A percentile compares a stretch with the other conserved stretches of the same genome.
These are phyloP conservation scores for Odocoileus virginianus DNA, from an alignment of 2,113 vertebrate species.

Conservation along the genomic window DNA sequence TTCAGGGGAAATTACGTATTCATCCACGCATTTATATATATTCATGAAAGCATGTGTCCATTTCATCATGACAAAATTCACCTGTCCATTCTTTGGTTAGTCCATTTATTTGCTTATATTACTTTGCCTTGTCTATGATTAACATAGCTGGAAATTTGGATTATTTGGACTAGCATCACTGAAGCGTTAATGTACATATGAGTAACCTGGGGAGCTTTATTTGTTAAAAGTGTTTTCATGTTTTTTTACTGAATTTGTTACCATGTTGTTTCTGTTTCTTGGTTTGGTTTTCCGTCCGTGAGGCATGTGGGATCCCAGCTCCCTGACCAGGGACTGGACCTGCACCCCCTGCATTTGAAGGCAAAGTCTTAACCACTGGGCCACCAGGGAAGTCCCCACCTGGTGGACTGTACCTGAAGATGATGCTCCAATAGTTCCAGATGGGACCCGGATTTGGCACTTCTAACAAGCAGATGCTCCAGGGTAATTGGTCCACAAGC, in stretches of 20 bases:
- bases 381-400: not conserved
- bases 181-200: not conserved
- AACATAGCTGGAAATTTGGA: not conserved
- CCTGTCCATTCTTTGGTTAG: not conserved
- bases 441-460: not conserved
- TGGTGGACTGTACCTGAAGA: not conserved
- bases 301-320: not conserved
- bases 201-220: not conserved
- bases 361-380: not conserved
- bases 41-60: not conserved
- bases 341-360: not conserved
- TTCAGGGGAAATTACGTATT: not conserved
- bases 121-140: not conserved
- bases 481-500: rapidly evolving
- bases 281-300: rapidly evolving
- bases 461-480: not conserved
- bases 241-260: not conserved
- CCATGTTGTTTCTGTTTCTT: not conserved
- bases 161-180: not conserved
- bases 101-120: not conserved
- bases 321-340: rapidly evolving
- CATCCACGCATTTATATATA: not conserved
- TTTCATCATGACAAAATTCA: not conserved
- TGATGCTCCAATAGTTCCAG: not conserved
- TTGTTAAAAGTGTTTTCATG: not conserved